Base-by-base conservation (phyloP, 2,113 vertebrate genomes). In the Tenebrosternarchus preto region DNA sequence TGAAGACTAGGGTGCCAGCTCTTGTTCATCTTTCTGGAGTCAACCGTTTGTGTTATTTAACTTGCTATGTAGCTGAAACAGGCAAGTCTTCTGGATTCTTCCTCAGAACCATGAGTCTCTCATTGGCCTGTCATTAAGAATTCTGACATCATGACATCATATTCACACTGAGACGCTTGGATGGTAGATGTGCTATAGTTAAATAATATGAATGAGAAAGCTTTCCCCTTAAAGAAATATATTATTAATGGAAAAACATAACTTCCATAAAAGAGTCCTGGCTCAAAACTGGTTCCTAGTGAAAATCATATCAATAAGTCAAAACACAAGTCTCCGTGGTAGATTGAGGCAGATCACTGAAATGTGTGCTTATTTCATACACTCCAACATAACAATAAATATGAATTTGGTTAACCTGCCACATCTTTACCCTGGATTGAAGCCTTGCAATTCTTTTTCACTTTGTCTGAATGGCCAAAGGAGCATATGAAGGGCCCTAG, bases 1-100 rank as follows among this genome's bases (percentile, higher is more conserved):
- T 73, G 82, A 86, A 78, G 70, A 72, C 74, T 50, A 31, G 53
- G 3, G 66, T 85, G 88, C 89, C 90, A 91, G 83, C 82, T 89
- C 53, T 73, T 87, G 88, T 89, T 91, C 84, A 88, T 88, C 85
- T 83, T 80, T 81, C 73, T 76, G 84, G 89, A 91, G 27, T 87
- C 19, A 92, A 89, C 86, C 39, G 76, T 27, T 82, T 82, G 85
- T 83, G 88, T 91, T 92, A 91, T 91, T 87, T 82, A 84, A 66
- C 57, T 88, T 88, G 80, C 81, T 86, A 83, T 87, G 78, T 79
- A 75, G 27, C 53, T 70, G 78, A 80, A 79, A 87, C 73, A 80
- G 61, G 67, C 78, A 56, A 57, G 55, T 16, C 43, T 67, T 61
- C 50, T 75, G 64, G 56, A 59, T 20, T 31, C 36, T 20, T 43